phyloP scores from a whole-genome alignment of 2,888 invertebrate species.

The Macrosoma leucophasiata region DNA sequence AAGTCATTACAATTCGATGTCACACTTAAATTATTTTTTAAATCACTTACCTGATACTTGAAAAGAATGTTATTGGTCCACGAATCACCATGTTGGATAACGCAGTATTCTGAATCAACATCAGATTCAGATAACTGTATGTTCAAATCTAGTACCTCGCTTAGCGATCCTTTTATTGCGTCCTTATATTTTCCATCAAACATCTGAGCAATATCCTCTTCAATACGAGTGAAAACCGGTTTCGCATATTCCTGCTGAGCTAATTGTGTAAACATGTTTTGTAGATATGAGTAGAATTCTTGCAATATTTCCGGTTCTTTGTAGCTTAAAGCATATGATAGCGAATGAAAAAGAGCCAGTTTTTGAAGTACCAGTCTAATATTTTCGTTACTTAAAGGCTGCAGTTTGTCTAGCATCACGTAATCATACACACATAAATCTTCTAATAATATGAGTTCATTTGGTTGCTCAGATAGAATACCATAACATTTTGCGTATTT shows the following conservation, averaged over 20 bases:
- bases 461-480: constrained; percentile 24
- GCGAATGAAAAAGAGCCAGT: constrained; percentile 40
- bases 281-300: constrained; percentile 3
- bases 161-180: constrained; percentile 24
- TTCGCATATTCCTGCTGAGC: background rate
- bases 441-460: constrained; percentile 43
- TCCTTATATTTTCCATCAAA: constrained; percentile 31
- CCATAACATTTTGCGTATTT: constrained; percentile 39
- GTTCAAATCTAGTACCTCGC: constrained; percentile 2
- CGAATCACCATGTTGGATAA: constrained; percentile 43
- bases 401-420: constrained; percentile 36
- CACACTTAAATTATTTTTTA: too few relatives aligned
- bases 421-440: constrained; percentile 37
- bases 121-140: constrained; percentile 25
- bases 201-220: constrained; percentile 8
- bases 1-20: too few relatives aligned
- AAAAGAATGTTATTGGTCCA: constrained; percentile 50
- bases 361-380: constrained; percentile 36
- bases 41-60: constrained; percentile 32
- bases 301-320: constrained; percentile 34
- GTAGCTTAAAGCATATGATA: constrained; percentile 39
- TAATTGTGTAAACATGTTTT: background rate
- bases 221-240: constrained; percentile 2
- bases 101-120: constrained; percentile 28
- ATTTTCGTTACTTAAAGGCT: constrained; percentile 31